These are phyloP conservation scores for Archips xylosteana DNA, from an alignment of 2,888 invertebrate genomes.

Conservation along the genomic window DNA sequence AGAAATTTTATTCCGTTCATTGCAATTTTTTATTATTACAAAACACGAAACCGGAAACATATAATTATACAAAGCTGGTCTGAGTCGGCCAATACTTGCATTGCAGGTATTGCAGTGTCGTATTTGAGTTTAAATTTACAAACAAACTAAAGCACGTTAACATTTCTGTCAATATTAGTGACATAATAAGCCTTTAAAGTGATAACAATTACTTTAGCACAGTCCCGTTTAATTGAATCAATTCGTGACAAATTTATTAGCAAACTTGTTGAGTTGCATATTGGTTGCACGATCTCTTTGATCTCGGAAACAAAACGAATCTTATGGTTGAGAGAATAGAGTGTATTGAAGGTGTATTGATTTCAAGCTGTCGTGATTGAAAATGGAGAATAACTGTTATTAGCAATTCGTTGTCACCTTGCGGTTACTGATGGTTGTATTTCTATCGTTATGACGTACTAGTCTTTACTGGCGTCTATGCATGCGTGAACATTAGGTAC, in stretches of 20 bases:
- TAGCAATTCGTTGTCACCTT: constrained; percentile 50
- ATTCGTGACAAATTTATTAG: constrained; percentile 57
- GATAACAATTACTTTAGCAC: constrained; percentile 10
- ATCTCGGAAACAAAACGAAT: background rate
- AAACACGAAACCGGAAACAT: background rate
- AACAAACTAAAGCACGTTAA: constrained; percentile 2
- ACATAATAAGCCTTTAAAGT: constrained; percentile 7
- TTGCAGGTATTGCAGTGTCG: background rate
- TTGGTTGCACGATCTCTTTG: constrained; percentile 13
- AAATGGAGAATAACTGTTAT: constrained; percentile 44
- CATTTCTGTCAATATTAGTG: background rate
- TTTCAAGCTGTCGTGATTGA: constrained; percentile 48
- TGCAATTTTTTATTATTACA: background rate
- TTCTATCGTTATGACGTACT: constrained; percentile 13
- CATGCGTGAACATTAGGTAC: no score
- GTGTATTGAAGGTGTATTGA: background rate
- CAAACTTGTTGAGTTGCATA: constrained; percentile 49
- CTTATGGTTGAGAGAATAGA: constrained; percentile 10
- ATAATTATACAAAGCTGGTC: background rate
- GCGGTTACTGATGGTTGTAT: constrained; percentile 43
- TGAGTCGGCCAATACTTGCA: background rate
- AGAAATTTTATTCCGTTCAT: background rate
- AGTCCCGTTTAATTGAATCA: constrained; percentile 50
- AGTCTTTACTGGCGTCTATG: no score
- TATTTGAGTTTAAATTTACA: background rate